Conservation (phyloP, 2,113 vertebrate species). For the Piaya cayana region DNA sequence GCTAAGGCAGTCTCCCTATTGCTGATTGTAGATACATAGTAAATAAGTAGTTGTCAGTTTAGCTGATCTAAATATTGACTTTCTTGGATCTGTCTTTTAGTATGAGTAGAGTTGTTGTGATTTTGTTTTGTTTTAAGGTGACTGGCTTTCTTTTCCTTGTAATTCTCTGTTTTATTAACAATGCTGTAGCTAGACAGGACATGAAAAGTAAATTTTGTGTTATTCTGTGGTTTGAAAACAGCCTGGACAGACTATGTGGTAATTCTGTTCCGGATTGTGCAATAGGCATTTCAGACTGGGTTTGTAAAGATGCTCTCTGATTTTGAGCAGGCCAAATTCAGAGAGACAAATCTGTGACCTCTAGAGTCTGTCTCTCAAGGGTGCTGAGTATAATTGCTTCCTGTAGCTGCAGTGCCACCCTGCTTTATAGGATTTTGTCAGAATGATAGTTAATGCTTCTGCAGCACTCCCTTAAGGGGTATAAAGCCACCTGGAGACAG, state of each 20-base stretch:
- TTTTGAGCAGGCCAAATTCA: background rate
- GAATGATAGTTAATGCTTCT: background rate
- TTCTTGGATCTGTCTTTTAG: background rate
- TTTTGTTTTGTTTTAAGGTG: background rate
- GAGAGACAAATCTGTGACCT: background rate
- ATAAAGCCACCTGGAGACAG: background rate
- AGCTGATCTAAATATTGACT: background rate
- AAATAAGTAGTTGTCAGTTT: background rate
- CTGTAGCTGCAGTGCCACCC: background rate
- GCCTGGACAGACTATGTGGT: background rate
- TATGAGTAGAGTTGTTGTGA: background rate
- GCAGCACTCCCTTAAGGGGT: background rate
- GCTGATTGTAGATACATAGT: background rate
- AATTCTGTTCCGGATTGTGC: background rate
- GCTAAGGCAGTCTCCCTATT: background rate
- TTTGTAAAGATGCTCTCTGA: background rate
- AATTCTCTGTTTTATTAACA: background rate
- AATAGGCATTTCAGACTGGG: background rate
- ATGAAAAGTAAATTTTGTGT: background rate
- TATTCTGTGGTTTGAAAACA: background rate
- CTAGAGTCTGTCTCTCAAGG: background rate
- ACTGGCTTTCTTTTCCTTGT: background rate
- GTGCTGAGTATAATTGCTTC: fast-evolving
- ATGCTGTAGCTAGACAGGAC: background rate
- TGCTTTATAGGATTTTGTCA: background rate